Conservation (phyloP, 2,113 vertebrate genomes). For the Seriola rivoliana region DNA sequence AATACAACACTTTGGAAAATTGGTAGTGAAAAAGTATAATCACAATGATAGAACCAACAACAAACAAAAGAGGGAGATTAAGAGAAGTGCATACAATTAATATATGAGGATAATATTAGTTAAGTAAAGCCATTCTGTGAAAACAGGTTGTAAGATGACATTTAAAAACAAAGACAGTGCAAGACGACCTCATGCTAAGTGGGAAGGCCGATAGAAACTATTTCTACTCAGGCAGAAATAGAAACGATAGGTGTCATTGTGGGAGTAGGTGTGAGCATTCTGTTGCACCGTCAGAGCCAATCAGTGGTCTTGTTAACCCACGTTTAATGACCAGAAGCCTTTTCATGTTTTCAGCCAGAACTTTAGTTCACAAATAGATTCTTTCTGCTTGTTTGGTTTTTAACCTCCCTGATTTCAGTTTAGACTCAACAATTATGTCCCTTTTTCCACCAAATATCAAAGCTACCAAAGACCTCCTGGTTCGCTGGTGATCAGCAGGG, state of each 20-base stretch:
- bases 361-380: constrained; percentile 15
- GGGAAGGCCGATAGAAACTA: constrained; percentile 35
- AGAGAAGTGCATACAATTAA: neutral
- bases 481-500: neutral
- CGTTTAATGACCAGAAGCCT: constrained; percentile 38
- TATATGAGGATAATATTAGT: neutral
- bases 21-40: neutral
- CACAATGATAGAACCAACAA: neutral
- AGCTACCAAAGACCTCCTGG: neutral
- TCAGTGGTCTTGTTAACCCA: constrained; percentile 21
- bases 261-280: constrained; percentile 52
- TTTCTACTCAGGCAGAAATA: constrained; percentile 49
- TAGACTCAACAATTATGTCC: neutral
- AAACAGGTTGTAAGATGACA: constrained; percentile 42
- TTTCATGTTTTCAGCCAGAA: constrained; percentile 17
- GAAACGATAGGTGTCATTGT: constrained; percentile 50
- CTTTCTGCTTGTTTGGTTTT: neutral
- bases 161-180: constrained; percentile 45
- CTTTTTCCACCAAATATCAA: neutral
- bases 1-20: neutral
- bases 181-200: constrained; percentile 18
- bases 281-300: constrained; percentile 41
- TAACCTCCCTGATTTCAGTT: neutral
- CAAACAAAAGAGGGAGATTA: constrained; percentile 1
- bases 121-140: constrained; percentile 1